These are phyloP conservation scores for Cremastobaeus sp. DNA, from an alignment of 2,888 invertebrate species.

Conservation along the genomic window DNA sequence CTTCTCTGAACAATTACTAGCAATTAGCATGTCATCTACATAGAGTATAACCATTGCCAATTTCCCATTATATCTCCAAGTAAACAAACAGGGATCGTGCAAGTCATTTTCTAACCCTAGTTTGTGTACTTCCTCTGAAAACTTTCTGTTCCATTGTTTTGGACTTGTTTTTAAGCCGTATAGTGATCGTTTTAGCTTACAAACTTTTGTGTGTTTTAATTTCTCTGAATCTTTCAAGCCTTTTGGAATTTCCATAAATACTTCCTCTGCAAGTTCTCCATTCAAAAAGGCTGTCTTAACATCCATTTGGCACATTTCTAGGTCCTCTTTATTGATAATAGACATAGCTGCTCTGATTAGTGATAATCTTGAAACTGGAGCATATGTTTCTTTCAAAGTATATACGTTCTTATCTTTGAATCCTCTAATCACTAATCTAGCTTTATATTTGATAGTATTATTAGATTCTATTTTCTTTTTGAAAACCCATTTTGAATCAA, in stretches of 20 bases:
- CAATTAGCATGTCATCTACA: conserved; percentile 28
- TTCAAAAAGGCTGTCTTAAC: conserved; percentile 61
- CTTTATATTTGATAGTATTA: conserved; percentile 47
- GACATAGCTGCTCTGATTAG: conserved; percentile 48
- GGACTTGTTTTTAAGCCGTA: too few relatives aligned
- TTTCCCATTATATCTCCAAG: conserved; percentile 42
- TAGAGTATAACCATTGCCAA: conserved; percentile 48
- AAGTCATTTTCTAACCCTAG: too few relatives aligned
- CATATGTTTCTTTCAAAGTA: too few relatives aligned
- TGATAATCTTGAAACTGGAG: too few relatives aligned
- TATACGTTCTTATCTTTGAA: too few relatives aligned
- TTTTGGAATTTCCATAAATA: conserved; percentile 57
- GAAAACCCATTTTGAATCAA: conserved; percentile 60
- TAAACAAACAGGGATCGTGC: too few relatives aligned
- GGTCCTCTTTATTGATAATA: conserved; percentile 19
- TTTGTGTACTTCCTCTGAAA: conserved; percentile 55
- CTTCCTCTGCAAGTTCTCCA: conserved; percentile 42
- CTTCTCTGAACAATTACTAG: conserved; percentile 49
- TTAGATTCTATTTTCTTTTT: conserved; percentile 54
- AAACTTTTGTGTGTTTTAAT: conserved; percentile 1
- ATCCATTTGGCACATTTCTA: too few relatives aligned
- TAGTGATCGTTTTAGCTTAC: too few relatives aligned
- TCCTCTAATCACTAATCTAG: too few relatives aligned
- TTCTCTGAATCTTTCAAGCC: not conserved
- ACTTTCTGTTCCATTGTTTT: conserved; percentile 43